These are phyloP conservation scores for Aleiodes leptofemur DNA, from an alignment of 2,888 invertebrate species.

Conservation along the genomic window DNA sequence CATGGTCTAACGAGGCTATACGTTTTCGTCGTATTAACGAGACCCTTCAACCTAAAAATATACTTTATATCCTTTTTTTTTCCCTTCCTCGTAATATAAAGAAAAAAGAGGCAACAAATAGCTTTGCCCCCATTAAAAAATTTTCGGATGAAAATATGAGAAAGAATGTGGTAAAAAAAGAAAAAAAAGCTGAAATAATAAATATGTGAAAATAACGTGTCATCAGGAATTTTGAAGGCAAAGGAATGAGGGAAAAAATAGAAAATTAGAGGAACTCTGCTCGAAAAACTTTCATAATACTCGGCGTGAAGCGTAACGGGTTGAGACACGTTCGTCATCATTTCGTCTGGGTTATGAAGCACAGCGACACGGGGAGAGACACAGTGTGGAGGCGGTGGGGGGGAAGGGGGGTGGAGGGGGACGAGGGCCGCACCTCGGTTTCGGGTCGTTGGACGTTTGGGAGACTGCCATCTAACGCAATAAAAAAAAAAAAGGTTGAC, in stretches of 20 bases:
- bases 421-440: conserved; percentile 41
- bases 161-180: too few relatives aligned
- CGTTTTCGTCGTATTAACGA: conserved; percentile 56
- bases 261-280: conserved; percentile 57
- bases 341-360: conserved; percentile 53
- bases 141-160: too few relatives aligned
- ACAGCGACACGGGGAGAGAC: conserved; percentile 25
- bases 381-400: neutral
- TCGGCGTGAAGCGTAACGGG: conserved; percentile 56
- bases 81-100: conserved; percentile 40
- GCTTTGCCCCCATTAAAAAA: too few relatives aligned
- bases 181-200: too few relatives aligned
- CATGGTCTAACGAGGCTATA: conserved; percentile 55
- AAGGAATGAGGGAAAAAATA: conserved; percentile 52
- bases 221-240: too few relatives aligned
- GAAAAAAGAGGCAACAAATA: conserved; percentile 38
- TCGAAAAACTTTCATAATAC: conserved; percentile 61
- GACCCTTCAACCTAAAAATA: conserved; percentile 48
- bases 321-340: conserved; percentile 52
- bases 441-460: conserved; percentile 46
- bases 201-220: too few relatives aligned
- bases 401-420: conserved; percentile 1
- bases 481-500: neutral
- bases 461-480: conserved; percentile 40
- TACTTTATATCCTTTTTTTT: conserved; percentile 49